Percentiles rank a stretch among this genome's conserved stretches.
These are phyloP conservation scores for Caenorhabditis zanzibari DNA, from an alignment of 2,888 invertebrate species.

Conservation along the genomic window DNA sequence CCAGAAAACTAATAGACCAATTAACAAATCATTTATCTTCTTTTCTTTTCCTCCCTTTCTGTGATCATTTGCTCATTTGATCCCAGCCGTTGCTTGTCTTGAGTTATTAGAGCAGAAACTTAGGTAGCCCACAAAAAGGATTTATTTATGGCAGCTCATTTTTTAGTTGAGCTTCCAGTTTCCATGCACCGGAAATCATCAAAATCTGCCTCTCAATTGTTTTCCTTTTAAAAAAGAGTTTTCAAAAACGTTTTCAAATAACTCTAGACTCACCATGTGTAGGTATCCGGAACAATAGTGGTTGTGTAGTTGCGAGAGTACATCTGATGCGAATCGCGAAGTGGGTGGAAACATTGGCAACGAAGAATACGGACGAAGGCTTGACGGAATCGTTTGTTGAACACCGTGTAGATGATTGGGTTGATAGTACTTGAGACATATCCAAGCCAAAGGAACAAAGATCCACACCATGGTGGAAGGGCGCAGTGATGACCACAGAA, in stretches of 20 bases:
- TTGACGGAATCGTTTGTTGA: slow-evolving; percentile 92
- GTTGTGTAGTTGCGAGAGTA: slow-evolving; percentile 77
- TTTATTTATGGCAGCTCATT: slow-evolving; percentile 55
- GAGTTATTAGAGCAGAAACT: neutral
- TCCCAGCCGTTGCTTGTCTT: neutral
- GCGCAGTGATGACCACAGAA: slow-evolving; percentile 86
- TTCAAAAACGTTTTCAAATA: slow-evolving; percentile 29
- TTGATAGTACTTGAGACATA: slow-evolving; percentile 96
- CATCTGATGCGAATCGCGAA: slow-evolving; percentile 66
- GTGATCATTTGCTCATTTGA: slow-evolving; percentile 16
- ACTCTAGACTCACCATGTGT: slow-evolving; percentile 75
- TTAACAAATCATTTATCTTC: slow-evolving; percentile 51
- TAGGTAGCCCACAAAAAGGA: slow-evolving; percentile 2
- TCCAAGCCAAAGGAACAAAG: slow-evolving; percentile 94
- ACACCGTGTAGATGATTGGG: slow-evolving; percentile 96
- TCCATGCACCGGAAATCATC: slow-evolving; percentile 43
- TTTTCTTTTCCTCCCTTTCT: slow-evolving; percentile 9
- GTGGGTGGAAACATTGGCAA: slow-evolving; percentile 77
- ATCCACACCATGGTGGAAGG: slow-evolving; percentile 84
- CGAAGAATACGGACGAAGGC: slow-evolving; percentile 81
- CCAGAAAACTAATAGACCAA: slow-evolving; percentile 44
- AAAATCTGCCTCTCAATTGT: slow-evolving; percentile 49
- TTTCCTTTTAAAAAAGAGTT: slow-evolving; percentile 27
- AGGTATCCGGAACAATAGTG: slow-evolving; percentile 78
- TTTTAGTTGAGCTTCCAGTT: slow-evolving; percentile 1